Evolutionary conservation across 2,888 invertebrate species (phyloP).

Genomic region (Drosophila nr. medialis): DNA sequence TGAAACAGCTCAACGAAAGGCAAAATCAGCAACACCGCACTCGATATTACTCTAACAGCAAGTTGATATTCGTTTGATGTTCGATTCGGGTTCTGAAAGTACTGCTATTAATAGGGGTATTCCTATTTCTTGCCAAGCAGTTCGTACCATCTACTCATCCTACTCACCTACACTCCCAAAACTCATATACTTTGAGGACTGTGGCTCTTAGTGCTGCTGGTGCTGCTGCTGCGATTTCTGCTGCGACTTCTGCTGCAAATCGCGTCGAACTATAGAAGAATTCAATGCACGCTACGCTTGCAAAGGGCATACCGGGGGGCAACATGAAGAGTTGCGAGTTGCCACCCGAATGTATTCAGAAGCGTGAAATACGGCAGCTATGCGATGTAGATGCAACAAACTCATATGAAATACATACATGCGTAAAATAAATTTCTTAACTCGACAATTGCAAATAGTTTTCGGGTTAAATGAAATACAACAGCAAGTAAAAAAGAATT

Average conservation of each 20-base stretch:
- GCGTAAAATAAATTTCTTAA: constrained; percentile 54
- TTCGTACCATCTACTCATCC: background rate
- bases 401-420: constrained; percentile 4
- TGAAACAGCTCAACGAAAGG: constrained; percentile 21
- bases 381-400: constrained; percentile 39
- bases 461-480: constrained; percentile 19
- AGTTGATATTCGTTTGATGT: background rate
- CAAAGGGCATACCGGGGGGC: constrained; percentile 14
- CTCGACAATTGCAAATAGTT: constrained; percentile 56
- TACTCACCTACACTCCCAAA: background rate
- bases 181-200: background rate
- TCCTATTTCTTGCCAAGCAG: background rate
- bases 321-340: constrained; percentile 22
- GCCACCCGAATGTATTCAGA: constrained; percentile 55
- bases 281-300: background rate
- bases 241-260: too few species aligned
- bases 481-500: constrained; percentile 9
- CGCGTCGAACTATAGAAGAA: background rate
- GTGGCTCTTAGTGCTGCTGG: background rate
- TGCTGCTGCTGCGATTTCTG: background rate
- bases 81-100: background rate
- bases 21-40: constrained; percentile 12
- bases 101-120: background rate
- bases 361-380: constrained; percentile 46
- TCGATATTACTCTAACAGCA: constrained; percentile 7